Evolutionary conservation across 2,888 invertebrate genomes (phyloP), one percentile per base, ranked within the genome.

Genomic region (Dione juno): DNA sequence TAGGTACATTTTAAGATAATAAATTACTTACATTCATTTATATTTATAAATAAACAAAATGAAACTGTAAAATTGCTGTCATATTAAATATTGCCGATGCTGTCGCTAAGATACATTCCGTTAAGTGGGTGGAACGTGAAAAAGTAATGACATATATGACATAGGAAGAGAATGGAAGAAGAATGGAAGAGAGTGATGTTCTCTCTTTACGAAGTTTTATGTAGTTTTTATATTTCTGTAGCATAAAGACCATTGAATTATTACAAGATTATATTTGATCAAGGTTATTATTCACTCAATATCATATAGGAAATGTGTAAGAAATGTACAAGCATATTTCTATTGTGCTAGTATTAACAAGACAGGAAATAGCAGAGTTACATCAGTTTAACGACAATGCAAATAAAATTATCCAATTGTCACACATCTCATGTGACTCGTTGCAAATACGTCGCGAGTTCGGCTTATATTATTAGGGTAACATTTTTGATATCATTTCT

Each of bases 331-430:
- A 43, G 21, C 21, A 28, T 43, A 43, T n/a, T 28, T 5, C 28
- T 43, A 28, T 61, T 61, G 59, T 61, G 59, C 14, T 8, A 14
- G n/a, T 43, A 61, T 14, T 14, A 57, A 37, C 37, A 43, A 43
- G 21, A n/a, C 59, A 61, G 41, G 59, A 61, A 61, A 43, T 28
- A 21, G 59, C 43, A 43, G 43, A 43, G 13, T 43, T 43, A 61
- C 43, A 40, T 57, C 59, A 61, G 43, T 61, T 61, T 43, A 61
- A 45, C 28, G 6, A 61, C 59, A 61, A 43, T 61, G 41, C 59
- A 43, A 43, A 43, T n/a, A 61, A 61, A 61, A 61, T 61, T 43
- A 61, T 61, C 43, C 59, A 61, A 61, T 61, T 61, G 59, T n/a
- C 59, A n/a, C 59, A n/a, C 59, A 43, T 61, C 41, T 59, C 41